phyloP scores from a whole-genome alignment of 1,140 invertebrate genomes.

The Drosophila murphyi region DNA sequence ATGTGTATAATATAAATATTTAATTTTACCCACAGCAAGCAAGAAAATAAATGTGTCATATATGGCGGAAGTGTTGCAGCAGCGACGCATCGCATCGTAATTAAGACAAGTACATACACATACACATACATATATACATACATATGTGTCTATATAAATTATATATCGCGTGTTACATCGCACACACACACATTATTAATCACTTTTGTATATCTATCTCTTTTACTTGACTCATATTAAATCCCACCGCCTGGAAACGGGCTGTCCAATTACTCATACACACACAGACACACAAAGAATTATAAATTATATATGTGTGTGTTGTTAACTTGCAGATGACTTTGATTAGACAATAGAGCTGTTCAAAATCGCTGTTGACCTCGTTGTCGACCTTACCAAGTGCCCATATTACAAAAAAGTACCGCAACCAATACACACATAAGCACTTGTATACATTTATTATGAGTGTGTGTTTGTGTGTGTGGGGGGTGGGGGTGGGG shows the following conservation, averaged over 20 bases:
- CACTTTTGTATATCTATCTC: conserved; percentile 6
- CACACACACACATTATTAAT: conserved; percentile 1
- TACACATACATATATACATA: too few species aligned
- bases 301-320: neutral
- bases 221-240: conserved; percentile 15
- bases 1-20: conserved; percentile 2
- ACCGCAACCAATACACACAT: conserved; percentile 1
- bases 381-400: conserved; percentile 73
- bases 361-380: conserved; percentile 64
- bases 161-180: conserved; percentile 34
- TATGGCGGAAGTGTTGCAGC: conserved; percentile 33
- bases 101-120: conserved; percentile 1
- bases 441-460: neutral
- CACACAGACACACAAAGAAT: neutral
- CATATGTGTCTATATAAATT: too few species aligned
- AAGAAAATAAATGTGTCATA: conserved; percentile 19
- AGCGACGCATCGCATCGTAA: conserved; percentile 9
- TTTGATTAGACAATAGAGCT: conserved; percentile 59
- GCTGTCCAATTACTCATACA: conserved; percentile 37
- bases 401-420: conserved; percentile 47
- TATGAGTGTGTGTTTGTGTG: conserved; percentile 4
- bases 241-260: conserved; percentile 20
- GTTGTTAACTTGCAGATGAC: conserved; percentile 33
- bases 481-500: neutral
- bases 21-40: neutral